Evolutionary conservation across 2,797 vertebrate species (phyloP).

Genomic region (Harpagifer antarcticus): DNA sequence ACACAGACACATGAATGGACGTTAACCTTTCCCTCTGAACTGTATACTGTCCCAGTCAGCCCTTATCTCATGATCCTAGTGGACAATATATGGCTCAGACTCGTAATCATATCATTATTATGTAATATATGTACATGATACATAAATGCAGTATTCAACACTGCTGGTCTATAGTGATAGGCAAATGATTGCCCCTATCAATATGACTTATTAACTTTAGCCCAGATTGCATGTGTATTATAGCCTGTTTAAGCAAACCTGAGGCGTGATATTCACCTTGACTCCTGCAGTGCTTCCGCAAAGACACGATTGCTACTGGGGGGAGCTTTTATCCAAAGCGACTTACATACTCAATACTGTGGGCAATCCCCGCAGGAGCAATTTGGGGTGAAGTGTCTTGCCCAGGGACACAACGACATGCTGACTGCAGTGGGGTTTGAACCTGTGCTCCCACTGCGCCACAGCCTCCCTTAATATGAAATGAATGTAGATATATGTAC

Average conservation of each 20-base stretch:
- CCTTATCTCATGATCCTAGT: constrained; percentile 67
- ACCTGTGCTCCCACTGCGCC: too few relatives aligned
- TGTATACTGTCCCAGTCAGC: constrained; percentile 48
- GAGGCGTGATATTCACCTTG: constrained; percentile 62
- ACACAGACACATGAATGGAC: constrained; percentile 60
- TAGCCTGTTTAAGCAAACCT: constrained; percentile 34
- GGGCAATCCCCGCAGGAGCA: too few relatives aligned
- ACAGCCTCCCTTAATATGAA: background rate
- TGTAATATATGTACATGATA: constrained; percentile 61
- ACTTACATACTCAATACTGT: too few relatives aligned
- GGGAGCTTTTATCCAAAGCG: constrained; percentile 13
- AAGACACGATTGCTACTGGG: constrained; percentile 49
- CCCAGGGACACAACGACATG: too few relatives aligned
- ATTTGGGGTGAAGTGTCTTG: too few relatives aligned
- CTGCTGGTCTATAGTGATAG: constrained; percentile 69
- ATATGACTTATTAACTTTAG: constrained; percentile 62
- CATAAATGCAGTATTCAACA: constrained; percentile 47
- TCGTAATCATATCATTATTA: constrained; percentile 64
- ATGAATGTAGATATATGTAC: constrained; percentile 1
- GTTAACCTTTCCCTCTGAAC: constrained; percentile 66
- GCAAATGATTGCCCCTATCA: constrained; percentile 54
- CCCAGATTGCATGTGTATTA: constrained; percentile 39
- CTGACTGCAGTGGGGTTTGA: too few relatives aligned
- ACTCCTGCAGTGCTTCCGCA: constrained; percentile 45
- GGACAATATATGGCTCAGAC: constrained; percentile 66